phyloP scores from a whole-genome alignment of 2,888 invertebrate genomes.

The Agriopis marginaria region DNA sequence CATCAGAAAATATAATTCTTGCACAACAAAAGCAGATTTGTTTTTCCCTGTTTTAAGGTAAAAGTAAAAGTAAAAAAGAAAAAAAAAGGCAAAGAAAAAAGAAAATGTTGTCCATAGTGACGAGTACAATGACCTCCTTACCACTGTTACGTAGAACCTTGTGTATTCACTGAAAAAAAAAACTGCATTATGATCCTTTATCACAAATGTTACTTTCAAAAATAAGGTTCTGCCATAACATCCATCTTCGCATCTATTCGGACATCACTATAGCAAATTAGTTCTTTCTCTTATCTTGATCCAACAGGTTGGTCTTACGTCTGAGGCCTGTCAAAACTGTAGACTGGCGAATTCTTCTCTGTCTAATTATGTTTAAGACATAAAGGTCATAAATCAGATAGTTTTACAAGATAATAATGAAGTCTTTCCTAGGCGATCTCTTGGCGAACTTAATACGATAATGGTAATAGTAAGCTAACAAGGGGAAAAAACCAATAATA shows the following conservation, averaged over 20 bases:
- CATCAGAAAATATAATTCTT: no score
- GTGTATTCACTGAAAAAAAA: background rate
- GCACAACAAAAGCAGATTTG: no score
- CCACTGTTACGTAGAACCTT: background rate
- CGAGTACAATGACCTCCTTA: no score
- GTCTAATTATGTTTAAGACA: slow-evolving; percentile 40
- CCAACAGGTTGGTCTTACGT: slow-evolving; percentile 34
- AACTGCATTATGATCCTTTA: background rate
- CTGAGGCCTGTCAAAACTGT: slow-evolving; percentile 46
- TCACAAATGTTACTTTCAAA: background rate
- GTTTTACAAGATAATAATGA: slow-evolving; percentile 22
- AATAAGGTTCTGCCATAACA: background rate
- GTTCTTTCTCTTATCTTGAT: slow-evolving; percentile 39
- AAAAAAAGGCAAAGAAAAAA: no score
- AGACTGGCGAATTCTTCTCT: slow-evolving; percentile 43
- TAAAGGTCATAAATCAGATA: slow-evolving; percentile 40
- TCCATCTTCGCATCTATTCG: background rate
- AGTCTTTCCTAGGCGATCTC: background rate
- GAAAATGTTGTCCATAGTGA: no score
- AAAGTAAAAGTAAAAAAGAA: no score
- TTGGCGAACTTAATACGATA: background rate
- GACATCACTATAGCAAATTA: slow-evolving; percentile 35
- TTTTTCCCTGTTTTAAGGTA: no score
- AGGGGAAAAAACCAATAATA: no score
- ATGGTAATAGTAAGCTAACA: no score